Evolutionary conservation across 2,113 vertebrate species (phyloP), one percentile per base, ranked within the genome.

Genomic region (Acrocephalus arundinaceus): DNA sequence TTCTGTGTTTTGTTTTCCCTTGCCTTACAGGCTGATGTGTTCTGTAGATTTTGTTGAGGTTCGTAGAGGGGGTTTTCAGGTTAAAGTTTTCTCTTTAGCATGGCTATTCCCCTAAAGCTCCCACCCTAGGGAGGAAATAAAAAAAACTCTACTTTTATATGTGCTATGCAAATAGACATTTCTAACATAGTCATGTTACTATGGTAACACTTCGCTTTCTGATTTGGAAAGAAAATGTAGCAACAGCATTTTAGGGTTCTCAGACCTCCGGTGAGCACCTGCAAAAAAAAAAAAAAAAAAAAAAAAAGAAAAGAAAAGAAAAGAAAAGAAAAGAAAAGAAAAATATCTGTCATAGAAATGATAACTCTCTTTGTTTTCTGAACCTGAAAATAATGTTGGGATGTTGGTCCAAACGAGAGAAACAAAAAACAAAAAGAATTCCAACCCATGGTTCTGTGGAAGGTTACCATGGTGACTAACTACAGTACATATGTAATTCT

Each of bases 401-500:
- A 89, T 95, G 84, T 85, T 92, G 49, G 95, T 98, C 98, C 97
- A 98, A 98, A 98, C 98, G 98, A 98, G 98, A 96, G 98, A 89
- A 95, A 94, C 74, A 49, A 89, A 86, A 78, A 93, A 75, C 78
- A 98, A 98, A 98, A 98, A 98, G 97, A 98, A 94, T 89, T 85
- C 61, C 93, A 94, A 75, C 61, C 98, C 98, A 97, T 98, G 98
- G 96, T 98, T 99, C 98, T 98, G 97, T 97, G 97, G 98, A 97
- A 98, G 98, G 98, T 99, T 97, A 98, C 98, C 98, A 98, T 98
- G 98, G 98, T 94, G 95, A 98, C 97, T 96, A 95, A 95, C 95
- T 97, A 94, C 98, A 98, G 98, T 98, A 98, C 98, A 98, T 99
- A 99, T 99, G 99, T 97, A 98, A 99, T 99, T 98, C 98, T 98